Base-by-base conservation (phyloP, 2,113 vertebrate species). In the Sterrhoptilus dennistouni region DNA sequence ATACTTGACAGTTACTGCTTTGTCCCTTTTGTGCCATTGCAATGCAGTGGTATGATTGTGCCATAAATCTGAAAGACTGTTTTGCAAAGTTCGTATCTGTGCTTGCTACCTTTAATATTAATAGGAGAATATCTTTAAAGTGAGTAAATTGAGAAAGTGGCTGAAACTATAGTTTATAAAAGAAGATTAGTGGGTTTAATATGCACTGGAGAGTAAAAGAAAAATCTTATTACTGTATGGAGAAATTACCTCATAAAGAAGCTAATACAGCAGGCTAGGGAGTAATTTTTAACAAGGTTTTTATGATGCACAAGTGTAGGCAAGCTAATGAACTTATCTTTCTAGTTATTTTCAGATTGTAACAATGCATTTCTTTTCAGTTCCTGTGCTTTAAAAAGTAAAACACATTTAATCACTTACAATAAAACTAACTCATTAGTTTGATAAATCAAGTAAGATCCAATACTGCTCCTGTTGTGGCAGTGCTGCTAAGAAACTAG, bases 181-280 rank as follows among this genome's bases (percentile, higher is more conserved):
- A 98, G 98, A 99, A 99, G 99, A 99, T 99, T 99, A 99, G 99
- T 99, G 99, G 99, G 98, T 99, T 99, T 99, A 99, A 99, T 99
- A 99, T 99, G 99, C 99, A 99, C 99, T 99, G 98, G 99, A 99
- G 99, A 99, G 98, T 99, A 99, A 99, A 99, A 98, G 98, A 99
- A 99, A 99, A 99, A 99, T 99, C 99, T 99, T 99, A 99, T 99
- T 99, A 99, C 98, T 98, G 98, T 98, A 98, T 98, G 98, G 98
- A 98, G 98, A 99, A 99, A 99, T 99, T 99, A 99, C 98, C 98
- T 99, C 98, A 99, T 99, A 99, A 99, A 99, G 98, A 99, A 99
- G 99, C 98, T 98, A 99, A 99, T 99, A 99, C 99, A 98, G 98
- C 98, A 99, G 99, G 98, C 99, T 98, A 81, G 99, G 99, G 99